Conservation (phyloP, 2,113 vertebrate genomes). For the Choloepus hoffmanni region DNA sequence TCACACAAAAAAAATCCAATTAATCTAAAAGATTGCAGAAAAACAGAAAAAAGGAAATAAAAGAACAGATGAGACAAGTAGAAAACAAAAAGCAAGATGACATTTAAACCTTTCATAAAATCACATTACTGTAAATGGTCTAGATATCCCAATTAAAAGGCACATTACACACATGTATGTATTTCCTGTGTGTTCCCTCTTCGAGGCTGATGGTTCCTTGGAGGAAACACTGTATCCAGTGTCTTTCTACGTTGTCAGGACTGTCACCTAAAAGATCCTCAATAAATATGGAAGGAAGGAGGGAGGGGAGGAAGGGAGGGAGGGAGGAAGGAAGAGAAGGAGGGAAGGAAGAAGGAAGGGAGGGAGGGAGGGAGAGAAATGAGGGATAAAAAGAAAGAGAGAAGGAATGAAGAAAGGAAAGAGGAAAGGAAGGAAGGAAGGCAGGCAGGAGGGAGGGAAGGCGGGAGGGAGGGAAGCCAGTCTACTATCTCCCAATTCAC, state of each 20-base stretch:
- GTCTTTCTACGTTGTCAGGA: not conserved
- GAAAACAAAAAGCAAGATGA: conserved; percentile 20
- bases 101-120: not conserved
- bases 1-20: not conserved
- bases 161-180: not conserved
- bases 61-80: not conserved
- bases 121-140: not conserved
- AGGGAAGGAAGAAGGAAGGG: not conserved
- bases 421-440: too few species aligned
- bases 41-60: not conserved
- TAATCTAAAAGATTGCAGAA: not conserved
- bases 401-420: not conserved
- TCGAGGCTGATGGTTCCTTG: not conserved
- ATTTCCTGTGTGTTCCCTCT: not conserved
- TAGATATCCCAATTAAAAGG: not conserved
- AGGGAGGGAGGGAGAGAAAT: not conserved
- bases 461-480: not conserved
- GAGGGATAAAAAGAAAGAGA: not conserved
- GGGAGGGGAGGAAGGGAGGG: not conserved
- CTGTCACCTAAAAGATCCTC: not conserved
- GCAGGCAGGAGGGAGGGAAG: not conserved
- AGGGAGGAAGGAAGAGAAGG: too few species aligned
- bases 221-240: not conserved
- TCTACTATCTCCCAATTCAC: not conserved
- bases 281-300: not conserved